Evolutionary conservation across 2,797 vertebrate genomes (phyloP).

Genomic region (Galagoides demidoff): DNA sequence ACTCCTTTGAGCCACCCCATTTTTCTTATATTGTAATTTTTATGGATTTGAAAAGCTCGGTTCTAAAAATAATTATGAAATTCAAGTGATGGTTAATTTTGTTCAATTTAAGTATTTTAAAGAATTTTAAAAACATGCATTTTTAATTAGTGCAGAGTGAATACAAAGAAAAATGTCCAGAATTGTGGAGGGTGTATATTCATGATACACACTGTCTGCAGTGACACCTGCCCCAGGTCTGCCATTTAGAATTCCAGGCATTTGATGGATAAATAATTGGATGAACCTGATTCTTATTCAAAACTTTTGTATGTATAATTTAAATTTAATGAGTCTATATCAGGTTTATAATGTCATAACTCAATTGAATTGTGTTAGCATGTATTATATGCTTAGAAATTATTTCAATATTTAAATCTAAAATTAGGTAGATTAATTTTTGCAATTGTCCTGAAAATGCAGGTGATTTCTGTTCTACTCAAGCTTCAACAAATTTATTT

Average conservation of each 20-base stretch:
- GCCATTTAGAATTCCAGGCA: slow-evolving; percentile 41
- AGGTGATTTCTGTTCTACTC: slow-evolving; percentile 32
- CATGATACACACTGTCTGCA: neutral
- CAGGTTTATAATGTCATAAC: neutral
- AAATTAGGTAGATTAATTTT: slow-evolving; percentile 25
- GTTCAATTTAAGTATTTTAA: neutral
- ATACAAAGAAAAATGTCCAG: slow-evolving; percentile 1
- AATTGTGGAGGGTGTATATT: neutral
- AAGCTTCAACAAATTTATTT: slow-evolving; percentile 30
- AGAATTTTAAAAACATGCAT: neutral
- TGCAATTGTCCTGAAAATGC: slow-evolving; percentile 53
- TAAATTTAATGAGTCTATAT: slow-evolving; percentile 58
- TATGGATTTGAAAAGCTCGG: slow-evolving; percentile 30
- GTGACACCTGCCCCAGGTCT: neutral
- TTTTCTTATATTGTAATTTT: slow-evolving; percentile 22
- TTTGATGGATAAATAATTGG: slow-evolving; percentile 39
- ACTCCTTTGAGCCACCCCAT: neutral
- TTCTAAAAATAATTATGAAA: slow-evolving; percentile 40
- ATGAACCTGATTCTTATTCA: slow-evolving; percentile 44
- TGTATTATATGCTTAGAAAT: slow-evolving; percentile 24
- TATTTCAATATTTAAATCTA: slow-evolving; percentile 46
- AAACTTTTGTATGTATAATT: slow-evolving; percentile 48
- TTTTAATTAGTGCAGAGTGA: slow-evolving; percentile 27
- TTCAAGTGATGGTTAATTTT: slow-evolving; percentile 19
- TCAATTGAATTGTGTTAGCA: slow-evolving; percentile 36